Evolutionary conservation across 2,113 vertebrate genomes (phyloP).

Genomic region (Anolis sagrei): DNA sequence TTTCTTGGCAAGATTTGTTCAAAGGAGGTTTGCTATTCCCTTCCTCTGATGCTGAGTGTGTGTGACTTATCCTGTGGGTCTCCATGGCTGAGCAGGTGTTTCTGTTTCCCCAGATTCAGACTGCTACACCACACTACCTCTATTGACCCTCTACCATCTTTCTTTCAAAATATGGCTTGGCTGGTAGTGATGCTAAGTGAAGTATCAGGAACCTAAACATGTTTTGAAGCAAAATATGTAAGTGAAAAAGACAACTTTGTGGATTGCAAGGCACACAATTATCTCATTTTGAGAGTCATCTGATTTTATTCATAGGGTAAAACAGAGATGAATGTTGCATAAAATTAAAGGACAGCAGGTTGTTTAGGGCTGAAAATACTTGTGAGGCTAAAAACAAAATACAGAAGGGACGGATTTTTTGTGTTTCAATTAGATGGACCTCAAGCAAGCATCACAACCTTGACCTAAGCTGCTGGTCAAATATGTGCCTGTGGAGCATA

Average conservation of each 20-base stretch:
- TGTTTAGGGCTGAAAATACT: background rate
- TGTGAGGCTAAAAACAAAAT: conserved; percentile 24
- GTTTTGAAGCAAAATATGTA: background rate
- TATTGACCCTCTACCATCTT: background rate
- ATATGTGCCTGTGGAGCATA: background rate
- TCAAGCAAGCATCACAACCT: conserved; percentile 25
- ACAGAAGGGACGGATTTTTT: conserved; percentile 4
- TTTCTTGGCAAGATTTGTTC: background rate
- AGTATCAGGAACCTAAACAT: background rate
- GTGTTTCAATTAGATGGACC: background rate
- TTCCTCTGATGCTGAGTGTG: no score
- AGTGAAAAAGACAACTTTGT: background rate
- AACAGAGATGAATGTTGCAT: background rate
- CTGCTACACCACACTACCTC: no score
- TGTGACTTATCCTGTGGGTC: no score
- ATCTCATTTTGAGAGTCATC: background rate
- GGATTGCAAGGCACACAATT: background rate
- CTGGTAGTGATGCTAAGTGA: background rate
- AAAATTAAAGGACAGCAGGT: background rate
- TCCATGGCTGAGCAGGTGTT: no score
- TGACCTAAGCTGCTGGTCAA: conserved; percentile 9
- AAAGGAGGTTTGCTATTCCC: no score
- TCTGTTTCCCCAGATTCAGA: no score
- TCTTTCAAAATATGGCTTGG: background rate
- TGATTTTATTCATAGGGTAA: conserved; percentile 16